phyloP scores from a whole-genome alignment of 2,888 invertebrate genomes.

The Macaria liturata region DNA sequence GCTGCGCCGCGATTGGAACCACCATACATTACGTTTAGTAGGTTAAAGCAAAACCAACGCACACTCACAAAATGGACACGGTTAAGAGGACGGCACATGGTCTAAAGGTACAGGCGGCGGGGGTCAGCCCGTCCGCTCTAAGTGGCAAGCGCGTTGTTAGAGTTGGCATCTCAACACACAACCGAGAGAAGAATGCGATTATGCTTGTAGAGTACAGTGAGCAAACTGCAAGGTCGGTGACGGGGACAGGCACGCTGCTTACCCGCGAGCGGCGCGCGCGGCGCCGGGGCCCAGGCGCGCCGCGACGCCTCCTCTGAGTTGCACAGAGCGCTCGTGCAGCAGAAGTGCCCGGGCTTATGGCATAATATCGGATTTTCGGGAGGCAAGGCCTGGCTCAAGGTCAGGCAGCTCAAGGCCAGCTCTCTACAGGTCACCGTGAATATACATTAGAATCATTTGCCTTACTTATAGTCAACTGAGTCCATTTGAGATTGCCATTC shows the following conservation, averaged over 20 bases:
- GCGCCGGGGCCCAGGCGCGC: slow-evolving; percentile 60
- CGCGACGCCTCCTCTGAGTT: slow-evolving; percentile 67
- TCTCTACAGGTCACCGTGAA: slow-evolving; percentile 68
- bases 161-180: slow-evolving; percentile 80
- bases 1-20: slow-evolving; percentile 85
- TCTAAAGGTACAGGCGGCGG: slow-evolving; percentile 55
- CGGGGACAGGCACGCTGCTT: slow-evolving; percentile 67
- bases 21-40: slow-evolving; percentile 83
- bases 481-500: slow-evolving; percentile 69
- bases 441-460: slow-evolving; percentile 56
- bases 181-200: slow-evolving; percentile 71
- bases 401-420: slow-evolving; percentile 83
- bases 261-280: slow-evolving; percentile 62
- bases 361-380: slow-evolving; percentile 75
- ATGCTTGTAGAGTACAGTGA: slow-evolving; percentile 75
- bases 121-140: slow-evolving; percentile 54
- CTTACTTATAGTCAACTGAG: slow-evolving; percentile 48
- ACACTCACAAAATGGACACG: slow-evolving; percentile 76
- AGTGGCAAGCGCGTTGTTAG: slow-evolving; percentile 79
- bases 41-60: slow-evolving; percentile 83
- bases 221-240: slow-evolving; percentile 74
- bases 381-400: slow-evolving; percentile 77
- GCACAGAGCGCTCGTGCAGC: slow-evolving; percentile 75
- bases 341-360: slow-evolving; percentile 66
- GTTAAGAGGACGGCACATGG: slow-evolving; percentile 76